Evolutionary conservation across 92 coral and sea anemone species (phyloP), one percentile per base, ranked within the genome.

Genomic region (Desmophyllum pertusum): DNA sequence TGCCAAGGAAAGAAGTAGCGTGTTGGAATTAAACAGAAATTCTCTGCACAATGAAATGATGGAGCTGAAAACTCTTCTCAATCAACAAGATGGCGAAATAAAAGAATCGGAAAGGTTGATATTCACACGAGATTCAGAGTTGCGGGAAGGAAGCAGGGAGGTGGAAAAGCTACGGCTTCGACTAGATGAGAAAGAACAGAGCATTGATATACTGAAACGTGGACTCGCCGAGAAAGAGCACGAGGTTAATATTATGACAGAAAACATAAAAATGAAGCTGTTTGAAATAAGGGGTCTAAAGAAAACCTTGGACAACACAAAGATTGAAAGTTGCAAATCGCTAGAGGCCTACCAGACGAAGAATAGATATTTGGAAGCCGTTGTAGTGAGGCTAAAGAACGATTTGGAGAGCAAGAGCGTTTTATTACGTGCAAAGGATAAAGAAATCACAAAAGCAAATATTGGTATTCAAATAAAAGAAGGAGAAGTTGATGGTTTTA

Each of bases 201-300:
- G 1, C 1, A 59, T 78, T 35, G 55, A 61, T 1, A 13, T 39
- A 4, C 30, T 64, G 31, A 27, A 61, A 70, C 31, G 8, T 19
- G 40, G 62, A 2, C 67, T 77, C 17, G 10, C 35, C 10, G 29
- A 38, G 27, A 57, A 57, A 38, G 81, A 25, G 48, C 17, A 23
- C 13, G 69, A 77, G 27, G n/a, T 30, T 13, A 77, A 62, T 17
- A 38, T 36, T 7, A 25, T 77, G 42, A 37, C 42, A 9, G 81
- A 13, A 18, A 18, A 76, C 21, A 29, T 76, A 1, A 15, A 55
- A 30, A 76, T 21, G 31, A 76, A 57, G 55, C 40, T 76, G 50
- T 66, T 17, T 17, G 70, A 76, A 37, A 76, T 76, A 38, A 38
- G 66, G 35, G n/a, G 41, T 78, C 71, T 78, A 11, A 29, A 63